These are phyloP conservation scores for Hycleus cichorii DNA, from an alignment of 1,140 invertebrate genomes.

Conservation along the genomic window DNA sequence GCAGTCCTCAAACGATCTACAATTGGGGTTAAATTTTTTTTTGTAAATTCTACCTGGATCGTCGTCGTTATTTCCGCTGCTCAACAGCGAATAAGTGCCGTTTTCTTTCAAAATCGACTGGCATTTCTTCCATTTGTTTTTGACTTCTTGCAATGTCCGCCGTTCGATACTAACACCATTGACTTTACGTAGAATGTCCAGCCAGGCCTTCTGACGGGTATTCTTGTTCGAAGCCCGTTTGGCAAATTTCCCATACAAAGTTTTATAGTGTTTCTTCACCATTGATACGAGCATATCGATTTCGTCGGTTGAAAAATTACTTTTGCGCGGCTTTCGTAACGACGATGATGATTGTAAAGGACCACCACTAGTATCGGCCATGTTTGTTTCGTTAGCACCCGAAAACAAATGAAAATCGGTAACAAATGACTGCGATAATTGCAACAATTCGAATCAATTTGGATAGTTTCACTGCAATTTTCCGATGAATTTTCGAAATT, in stretches of 20 bases:
- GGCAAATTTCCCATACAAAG: slow-evolving; percentile 22
- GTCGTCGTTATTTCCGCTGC: background rate
- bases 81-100: background rate
- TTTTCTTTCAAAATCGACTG: slow-evolving; percentile 8
- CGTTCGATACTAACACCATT: slow-evolving; percentile 27
- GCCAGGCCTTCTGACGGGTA: slow-evolving; percentile 23
- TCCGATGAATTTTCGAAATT: no score
- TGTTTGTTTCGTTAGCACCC: slow-evolving; percentile 3
- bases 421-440: no score
- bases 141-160: slow-evolving; percentile 29
- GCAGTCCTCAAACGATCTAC: slow-evolving; percentile 21
- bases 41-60: background rate
- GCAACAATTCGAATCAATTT: no score
- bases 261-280: slow-evolving; percentile 21
- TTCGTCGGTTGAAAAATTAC: slow-evolving; percentile 28
- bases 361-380: no score
- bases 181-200: slow-evolving; percentile 23
- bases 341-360: no score
- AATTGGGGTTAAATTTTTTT: background rate
- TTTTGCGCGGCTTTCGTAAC: slow-evolving; percentile 23
- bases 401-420: background rate
- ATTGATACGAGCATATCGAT: slow-evolving; percentile 22
- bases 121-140: slow-evolving; percentile 33
- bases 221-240: slow-evolving; percentile 23
- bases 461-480: no score